Evolutionary conservation across 2,113 vertebrate species (phyloP).

Genomic region (Zootoca vivipara): DNA sequence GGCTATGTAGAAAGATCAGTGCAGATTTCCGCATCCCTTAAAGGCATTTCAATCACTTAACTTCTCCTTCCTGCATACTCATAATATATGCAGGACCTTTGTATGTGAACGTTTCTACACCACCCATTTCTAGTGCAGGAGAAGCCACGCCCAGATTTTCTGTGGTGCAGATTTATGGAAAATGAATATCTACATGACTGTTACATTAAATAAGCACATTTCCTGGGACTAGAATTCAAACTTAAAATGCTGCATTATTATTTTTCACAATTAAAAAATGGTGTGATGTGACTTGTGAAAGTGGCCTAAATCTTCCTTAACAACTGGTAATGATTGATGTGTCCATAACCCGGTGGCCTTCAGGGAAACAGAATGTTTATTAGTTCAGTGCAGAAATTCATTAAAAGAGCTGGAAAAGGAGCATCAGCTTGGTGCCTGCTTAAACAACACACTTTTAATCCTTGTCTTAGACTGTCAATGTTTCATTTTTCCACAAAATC

Average conservation of each 20-base stretch:
- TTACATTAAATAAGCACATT: neutral
- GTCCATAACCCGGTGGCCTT: neutral
- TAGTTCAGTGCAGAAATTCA: neutral
- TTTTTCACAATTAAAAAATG: no score
- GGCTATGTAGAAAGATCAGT: neutral
- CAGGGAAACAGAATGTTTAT: neutral
- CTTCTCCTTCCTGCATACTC: neutral
- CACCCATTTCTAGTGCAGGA: neutral
- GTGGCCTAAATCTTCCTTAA: neutral
- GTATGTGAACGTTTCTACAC: neutral
- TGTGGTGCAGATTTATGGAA: neutral
- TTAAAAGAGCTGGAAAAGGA: neutral
- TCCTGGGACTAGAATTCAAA: neutral
- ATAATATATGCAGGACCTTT: neutral
- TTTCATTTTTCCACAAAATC: neutral
- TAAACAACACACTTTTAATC: accelerated
- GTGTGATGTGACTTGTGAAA: neutral
- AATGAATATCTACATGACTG: neutral
- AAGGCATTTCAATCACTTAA: neutral
- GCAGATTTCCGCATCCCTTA: neutral
- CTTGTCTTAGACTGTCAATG: accelerated
- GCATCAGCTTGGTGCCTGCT: neutral
- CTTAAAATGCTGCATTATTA: neutral
- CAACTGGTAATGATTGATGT: neutral
- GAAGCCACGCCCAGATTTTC: neutral